Evolutionary conservation across 2,797 vertebrate genomes (phyloP).

Genomic region (Ispidina picta): DNA sequence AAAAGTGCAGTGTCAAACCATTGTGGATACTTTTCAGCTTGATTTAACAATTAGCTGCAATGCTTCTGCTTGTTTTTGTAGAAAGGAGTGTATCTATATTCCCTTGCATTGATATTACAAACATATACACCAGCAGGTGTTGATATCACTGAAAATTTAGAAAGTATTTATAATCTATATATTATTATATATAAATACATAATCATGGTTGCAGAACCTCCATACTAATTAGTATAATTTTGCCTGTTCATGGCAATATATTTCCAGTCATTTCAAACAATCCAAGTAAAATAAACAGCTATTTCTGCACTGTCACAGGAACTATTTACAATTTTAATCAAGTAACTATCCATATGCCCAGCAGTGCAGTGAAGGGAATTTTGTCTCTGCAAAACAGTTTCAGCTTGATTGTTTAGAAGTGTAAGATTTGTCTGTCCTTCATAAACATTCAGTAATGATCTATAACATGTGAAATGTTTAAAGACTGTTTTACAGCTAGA

Average conservation of each 20-base stretch:
- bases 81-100: not conserved
- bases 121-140: not conserved
- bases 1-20: not conserved
- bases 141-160: not conserved
- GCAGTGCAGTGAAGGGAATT: not conserved
- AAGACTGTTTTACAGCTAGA: not conserved
- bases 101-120: not conserved
- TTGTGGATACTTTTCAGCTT: not conserved
- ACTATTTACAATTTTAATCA: not conserved
- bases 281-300: not conserved
- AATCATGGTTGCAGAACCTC: not conserved
- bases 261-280: not conserved
- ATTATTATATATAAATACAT: no score
- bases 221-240: rapidly evolving
- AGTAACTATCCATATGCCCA: not conserved
- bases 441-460: not conserved
- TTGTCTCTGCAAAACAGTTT: not conserved
- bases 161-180: not conserved
- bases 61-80: not conserved
- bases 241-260: not conserved
- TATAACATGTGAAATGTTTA: not conserved
- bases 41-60: not conserved
- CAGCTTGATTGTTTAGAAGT: not conserved
- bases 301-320: not conserved
- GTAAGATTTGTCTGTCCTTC: not conserved